Evolutionary conservation across 2,888 invertebrate species (phyloP).

Genomic region (Steinernema carpocapsae): DNA sequence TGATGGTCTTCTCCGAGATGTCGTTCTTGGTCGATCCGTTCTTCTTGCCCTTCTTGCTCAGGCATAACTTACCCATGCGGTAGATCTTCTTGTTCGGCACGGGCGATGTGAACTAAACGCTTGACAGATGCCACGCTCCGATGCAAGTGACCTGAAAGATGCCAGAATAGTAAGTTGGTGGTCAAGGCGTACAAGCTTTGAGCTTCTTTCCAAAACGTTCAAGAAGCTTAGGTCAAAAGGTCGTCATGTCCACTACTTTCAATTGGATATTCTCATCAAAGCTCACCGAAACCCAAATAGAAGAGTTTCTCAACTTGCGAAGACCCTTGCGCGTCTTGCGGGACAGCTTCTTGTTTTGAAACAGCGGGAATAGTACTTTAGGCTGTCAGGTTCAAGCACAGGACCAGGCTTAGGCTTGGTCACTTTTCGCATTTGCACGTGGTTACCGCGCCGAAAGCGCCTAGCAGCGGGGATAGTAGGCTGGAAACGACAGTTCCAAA

Average conservation of each 20-base stretch:
- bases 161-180: too few relatives aligned
- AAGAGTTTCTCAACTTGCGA: slow-evolving; percentile 65
- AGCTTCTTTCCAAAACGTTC: too few relatives aligned
- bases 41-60: slow-evolving; percentile 79
- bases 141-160: slow-evolving; percentile 92
- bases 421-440: too few relatives aligned
- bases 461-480: too few relatives aligned
- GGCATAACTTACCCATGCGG: slow-evolving; percentile 79
- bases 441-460: too few relatives aligned
- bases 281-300: background rate
- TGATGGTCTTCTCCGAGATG: slow-evolving; percentile 92
- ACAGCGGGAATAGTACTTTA: too few relatives aligned
- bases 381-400: too few relatives aligned
- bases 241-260: slow-evolving; percentile 48
- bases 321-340: slow-evolving; percentile 99
- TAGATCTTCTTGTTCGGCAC: slow-evolving; percentile 99
- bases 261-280: slow-evolving; percentile 39
- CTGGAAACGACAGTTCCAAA: too few relatives aligned
- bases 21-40: slow-evolving; percentile 97
- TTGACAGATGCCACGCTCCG: slow-evolving; percentile 99
- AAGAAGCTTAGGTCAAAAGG: slow-evolving; percentile 35
- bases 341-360: slow-evolving; percentile 99
- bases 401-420: too few relatives aligned
- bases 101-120: slow-evolving; percentile 98
- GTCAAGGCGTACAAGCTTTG: too few relatives aligned